Evolutionary conservation across 2,797 vertebrate genomes (phyloP).

Genomic region (Falco rusticolus): DNA sequence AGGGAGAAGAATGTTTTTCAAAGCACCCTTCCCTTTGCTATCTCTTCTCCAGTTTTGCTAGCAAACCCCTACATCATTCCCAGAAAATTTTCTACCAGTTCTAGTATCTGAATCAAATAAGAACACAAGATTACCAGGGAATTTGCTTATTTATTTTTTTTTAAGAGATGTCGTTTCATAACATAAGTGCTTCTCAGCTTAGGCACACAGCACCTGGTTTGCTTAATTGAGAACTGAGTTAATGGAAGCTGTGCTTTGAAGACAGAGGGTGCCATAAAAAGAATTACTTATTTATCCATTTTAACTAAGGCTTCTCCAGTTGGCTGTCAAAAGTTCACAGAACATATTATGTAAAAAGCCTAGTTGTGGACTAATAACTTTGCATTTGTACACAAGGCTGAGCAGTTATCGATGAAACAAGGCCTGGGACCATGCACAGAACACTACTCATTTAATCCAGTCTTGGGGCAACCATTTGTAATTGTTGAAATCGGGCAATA

Average conservation of each 20-base stretch:
- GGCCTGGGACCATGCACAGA: not conserved
- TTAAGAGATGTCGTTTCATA: not conserved
- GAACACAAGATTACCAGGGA: not conserved
- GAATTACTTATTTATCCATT: not conserved
- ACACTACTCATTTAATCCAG: not conserved
- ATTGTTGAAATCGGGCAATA: not conserved
- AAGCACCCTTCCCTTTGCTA: not conserved
- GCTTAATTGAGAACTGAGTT: not conserved
- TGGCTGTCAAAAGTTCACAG: not conserved
- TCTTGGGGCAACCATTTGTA: not conserved
- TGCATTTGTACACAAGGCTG: not conserved
- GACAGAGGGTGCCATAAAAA: not conserved
- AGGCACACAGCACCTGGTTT: not conserved
- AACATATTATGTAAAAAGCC: not conserved
- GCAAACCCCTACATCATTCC: not conserved
- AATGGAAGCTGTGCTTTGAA: conserved; percentile 13
- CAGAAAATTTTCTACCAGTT: not conserved
- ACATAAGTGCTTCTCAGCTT: not conserved
- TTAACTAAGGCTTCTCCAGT: not conserved
- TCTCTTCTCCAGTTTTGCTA: not conserved
- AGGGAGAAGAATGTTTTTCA: not conserved
- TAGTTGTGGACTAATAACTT: not conserved
- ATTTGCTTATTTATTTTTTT: not conserved
- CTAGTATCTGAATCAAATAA: not conserved
- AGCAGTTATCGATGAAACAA: not conserved